Conservation (phyloP, 2,113 vertebrate genomes). For the Cairina moschata region DNA sequence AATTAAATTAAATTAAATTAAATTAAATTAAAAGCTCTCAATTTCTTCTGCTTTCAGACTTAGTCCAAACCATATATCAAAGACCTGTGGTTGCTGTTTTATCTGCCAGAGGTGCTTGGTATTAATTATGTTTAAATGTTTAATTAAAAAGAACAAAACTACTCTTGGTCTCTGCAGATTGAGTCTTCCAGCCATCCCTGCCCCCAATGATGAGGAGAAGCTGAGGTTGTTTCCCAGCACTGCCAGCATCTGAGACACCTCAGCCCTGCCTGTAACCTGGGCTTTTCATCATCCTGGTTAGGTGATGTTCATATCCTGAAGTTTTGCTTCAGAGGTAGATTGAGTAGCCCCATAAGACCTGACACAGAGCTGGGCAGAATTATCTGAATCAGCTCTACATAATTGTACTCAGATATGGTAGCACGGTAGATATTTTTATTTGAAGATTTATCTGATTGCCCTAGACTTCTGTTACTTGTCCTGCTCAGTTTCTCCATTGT, state of each 20-base stretch:
- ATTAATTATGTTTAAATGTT: background rate
- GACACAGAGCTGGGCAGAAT: background rate
- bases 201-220: background rate
- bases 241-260: background rate
- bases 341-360: background rate
- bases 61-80: background rate
- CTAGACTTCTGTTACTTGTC: background rate
- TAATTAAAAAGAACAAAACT: background rate
- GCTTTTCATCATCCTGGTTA: background rate
- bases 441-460: background rate
- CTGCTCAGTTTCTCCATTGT: background rate
- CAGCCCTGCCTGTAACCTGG: background rate
- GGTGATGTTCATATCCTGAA: background rate
- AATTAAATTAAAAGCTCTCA: background rate
- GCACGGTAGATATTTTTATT: background rate
- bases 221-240: background rate
- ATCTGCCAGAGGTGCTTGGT: background rate
- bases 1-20: background rate
- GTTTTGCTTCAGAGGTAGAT: background rate
- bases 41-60: background rate
- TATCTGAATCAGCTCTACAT: background rate
- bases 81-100: background rate
- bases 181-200: background rate
- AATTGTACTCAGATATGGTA: accelerated
- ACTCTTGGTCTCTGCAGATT: background rate